A percentile compares a stretch with the other conserved stretches of the same genome.
Conservation (phyloP, 2,113 vertebrate genomes). For the Phycodurus eques region DNA sequence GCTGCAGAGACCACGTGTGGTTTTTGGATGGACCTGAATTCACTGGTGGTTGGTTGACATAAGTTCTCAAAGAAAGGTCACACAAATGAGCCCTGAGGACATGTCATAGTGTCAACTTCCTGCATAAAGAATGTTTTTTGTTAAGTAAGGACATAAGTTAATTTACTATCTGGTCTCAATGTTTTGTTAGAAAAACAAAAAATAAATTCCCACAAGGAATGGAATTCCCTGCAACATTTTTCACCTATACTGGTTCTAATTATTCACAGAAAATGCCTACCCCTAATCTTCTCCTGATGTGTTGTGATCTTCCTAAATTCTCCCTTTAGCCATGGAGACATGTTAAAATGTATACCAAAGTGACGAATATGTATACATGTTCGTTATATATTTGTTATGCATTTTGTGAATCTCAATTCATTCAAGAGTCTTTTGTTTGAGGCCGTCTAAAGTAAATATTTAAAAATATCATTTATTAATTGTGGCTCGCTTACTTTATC, state of each 20-base stretch:
- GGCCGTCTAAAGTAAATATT: neutral
- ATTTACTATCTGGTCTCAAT: neutral
- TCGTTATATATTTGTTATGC: neutral
- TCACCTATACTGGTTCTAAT: conserved; percentile 52
- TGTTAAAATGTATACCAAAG: conserved; percentile 28
- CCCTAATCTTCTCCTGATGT: conserved; percentile 79
- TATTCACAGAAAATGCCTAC: conserved; percentile 79
- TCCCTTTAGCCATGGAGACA: conserved; percentile 35
- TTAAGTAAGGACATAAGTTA: neutral
- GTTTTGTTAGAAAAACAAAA: neutral
- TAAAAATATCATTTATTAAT: neutral
- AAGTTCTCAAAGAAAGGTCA: conserved; percentile 40
- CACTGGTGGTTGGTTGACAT: conserved; percentile 31
- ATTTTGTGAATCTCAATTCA: neutral
- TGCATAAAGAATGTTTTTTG: neutral
- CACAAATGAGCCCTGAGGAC: conserved; percentile 18
- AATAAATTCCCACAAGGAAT: neutral
- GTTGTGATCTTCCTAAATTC: conserved; percentile 40
- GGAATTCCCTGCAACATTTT: conserved; percentile 26
- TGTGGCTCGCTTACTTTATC: neutral
- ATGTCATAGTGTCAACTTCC: conserved; percentile 1
- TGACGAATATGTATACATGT: conserved; percentile 37
- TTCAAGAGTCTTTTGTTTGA: neutral
- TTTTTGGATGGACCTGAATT: conserved; percentile 77
- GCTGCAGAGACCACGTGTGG: conserved; percentile 72